Evolutionary conservation across 2,113 vertebrate species (phyloP).

Genomic region (Gnathonemus longibarbis): DNA sequence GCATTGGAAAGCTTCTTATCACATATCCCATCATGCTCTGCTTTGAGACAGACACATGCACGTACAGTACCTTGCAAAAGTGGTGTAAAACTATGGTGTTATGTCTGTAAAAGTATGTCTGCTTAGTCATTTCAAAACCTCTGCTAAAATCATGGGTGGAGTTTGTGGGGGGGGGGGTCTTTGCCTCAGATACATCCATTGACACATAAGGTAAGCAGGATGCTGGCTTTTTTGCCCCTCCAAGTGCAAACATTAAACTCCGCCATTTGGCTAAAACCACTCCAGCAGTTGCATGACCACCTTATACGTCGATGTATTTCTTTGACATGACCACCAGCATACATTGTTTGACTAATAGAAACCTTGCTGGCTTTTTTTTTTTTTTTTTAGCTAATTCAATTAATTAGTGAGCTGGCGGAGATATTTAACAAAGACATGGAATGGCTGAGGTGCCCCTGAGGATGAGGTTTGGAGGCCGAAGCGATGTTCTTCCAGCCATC

Average conservation of each 20-base stretch:
- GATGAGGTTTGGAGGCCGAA: background rate
- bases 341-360: background rate
- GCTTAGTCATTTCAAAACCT: background rate
- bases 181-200: background rate
- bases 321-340: background rate
- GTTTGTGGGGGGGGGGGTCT: background rate
- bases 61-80: background rate
- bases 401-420: background rate
- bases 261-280: background rate
- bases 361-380: background rate
- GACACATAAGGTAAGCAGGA: background rate
- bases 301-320: background rate
- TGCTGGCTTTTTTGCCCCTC: background rate
- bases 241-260: background rate
- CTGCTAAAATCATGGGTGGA: background rate
- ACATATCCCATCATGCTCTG: background rate
- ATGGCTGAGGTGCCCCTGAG: background rate
- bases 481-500: background rate
- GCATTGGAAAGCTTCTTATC: background rate
- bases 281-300: background rate
- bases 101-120: background rate
- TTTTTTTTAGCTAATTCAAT: too few species aligned
- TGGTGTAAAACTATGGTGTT: background rate
- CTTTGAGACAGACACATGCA: background rate
- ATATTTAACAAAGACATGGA: background rate